phyloP scores from a whole-genome alignment of 2,797 vertebrate genomes.

The Cossypha polioptera region DNA sequence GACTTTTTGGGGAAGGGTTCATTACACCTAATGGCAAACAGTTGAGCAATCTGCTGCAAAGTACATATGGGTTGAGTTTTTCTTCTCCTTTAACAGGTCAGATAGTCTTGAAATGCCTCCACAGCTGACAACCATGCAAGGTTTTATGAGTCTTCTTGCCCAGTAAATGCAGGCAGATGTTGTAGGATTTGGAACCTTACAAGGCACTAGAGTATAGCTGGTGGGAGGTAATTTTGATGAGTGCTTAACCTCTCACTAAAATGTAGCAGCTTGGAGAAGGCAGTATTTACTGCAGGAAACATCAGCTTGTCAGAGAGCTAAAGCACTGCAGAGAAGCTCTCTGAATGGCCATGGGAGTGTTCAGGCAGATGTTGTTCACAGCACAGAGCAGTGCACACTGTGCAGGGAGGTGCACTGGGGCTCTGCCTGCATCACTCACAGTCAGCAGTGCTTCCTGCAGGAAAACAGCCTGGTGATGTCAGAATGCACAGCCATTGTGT shows the following conservation, averaged over 20 bases:
- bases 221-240: conserved; percentile 62
- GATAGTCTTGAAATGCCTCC: conserved; percentile 26
- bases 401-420: neutral
- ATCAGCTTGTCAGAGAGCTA: conserved; percentile 55
- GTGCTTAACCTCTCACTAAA: conserved; percentile 71
- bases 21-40: conserved; percentile 59
- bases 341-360: neutral
- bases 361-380: conserved; percentile 48
- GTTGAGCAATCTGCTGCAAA: neutral
- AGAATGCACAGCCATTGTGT: neutral
- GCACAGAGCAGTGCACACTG: neutral
- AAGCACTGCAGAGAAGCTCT: neutral
- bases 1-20: conserved; percentile 26
- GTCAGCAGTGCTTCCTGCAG: conserved; percentile 33
- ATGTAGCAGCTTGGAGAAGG: conserved; percentile 68
- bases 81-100: conserved; percentile 7
- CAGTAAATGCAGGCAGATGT: conserved; percentile 56
- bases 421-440: neutral
- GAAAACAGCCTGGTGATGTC: neutral
- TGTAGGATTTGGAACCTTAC: conserved; percentile 62
- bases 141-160: conserved; percentile 65
- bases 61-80: conserved; percentile 41
- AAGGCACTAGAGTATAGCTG: conserved; percentile 49
- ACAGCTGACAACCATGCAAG: conserved; percentile 37
- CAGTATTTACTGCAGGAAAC: conserved; percentile 71